phyloP scores from a whole-genome alignment of 2,888 invertebrate species.

The Balanococcus diminutus region DNA sequence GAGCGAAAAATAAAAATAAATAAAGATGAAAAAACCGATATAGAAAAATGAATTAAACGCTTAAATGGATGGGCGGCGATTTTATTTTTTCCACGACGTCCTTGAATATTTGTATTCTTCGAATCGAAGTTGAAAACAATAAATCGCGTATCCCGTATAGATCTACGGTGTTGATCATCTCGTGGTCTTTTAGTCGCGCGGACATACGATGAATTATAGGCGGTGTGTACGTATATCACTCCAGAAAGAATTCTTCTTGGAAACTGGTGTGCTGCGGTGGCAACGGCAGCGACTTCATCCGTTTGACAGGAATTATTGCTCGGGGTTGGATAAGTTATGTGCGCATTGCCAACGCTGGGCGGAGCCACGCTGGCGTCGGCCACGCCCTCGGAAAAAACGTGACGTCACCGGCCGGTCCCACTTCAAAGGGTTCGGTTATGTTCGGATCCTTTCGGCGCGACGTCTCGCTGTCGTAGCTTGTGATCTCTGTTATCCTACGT shows the following conservation, averaged over 20 bases:
- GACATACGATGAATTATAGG: constrained; percentile 51
- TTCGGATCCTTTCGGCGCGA: constrained; percentile 52
- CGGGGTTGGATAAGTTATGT: constrained; percentile 57
- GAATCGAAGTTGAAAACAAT: constrained; percentile 46
- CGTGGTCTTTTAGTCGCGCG: constrained; percentile 49
- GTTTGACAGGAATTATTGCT: constrained; percentile 56
- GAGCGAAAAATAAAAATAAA: too few species aligned
- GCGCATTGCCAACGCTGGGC: constrained; percentile 56
- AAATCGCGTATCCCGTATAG: constrained; percentile 48
- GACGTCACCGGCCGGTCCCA: constrained; percentile 58
- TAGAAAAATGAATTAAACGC: constrained; percentile 39
- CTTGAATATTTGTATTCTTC: constrained; percentile 49
- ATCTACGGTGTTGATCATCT: constrained; percentile 49
- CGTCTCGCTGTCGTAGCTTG: constrained; percentile 50
- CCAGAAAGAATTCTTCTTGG: constrained; percentile 48
- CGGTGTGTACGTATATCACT: constrained; percentile 50
- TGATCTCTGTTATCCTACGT: constrained; percentile 48
- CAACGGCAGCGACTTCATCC: constrained; percentile 53
- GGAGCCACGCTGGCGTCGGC: constrained; percentile 56
- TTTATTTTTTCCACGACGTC: constrained; percentile 39
- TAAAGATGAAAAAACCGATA: not conserved
- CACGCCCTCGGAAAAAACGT: constrained; percentile 58
- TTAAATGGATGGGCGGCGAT: constrained; percentile 25
- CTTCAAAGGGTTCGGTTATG: constrained; percentile 51
- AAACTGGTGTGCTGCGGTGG: constrained; percentile 52